Evolutionary conservation across 2,888 invertebrate genomes (phyloP).

Genomic region (Campaea margaritaria): DNA sequence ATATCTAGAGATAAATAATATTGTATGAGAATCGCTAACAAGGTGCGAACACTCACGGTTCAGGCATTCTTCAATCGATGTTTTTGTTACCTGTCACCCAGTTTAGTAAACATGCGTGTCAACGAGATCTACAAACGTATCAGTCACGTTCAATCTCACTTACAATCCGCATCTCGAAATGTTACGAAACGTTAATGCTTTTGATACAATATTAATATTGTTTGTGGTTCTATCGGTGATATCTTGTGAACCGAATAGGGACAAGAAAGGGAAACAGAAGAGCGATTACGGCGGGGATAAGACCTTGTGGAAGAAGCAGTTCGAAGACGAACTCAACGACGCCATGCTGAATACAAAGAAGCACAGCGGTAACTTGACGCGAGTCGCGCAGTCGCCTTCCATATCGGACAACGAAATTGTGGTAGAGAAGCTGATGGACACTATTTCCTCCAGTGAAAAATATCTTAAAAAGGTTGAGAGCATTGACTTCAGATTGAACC

Average conservation of each 20-base stretch:
- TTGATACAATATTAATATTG: constrained; percentile 41
- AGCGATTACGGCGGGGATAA: constrained; percentile 58
- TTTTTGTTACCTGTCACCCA: constrained; percentile 57
- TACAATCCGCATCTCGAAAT: constrained; percentile 58
- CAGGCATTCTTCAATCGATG: constrained; percentile 47
- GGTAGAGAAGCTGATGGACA: constrained; percentile 73
- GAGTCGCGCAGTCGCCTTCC: constrained; percentile 52
- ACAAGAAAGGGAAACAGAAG: constrained; percentile 58
- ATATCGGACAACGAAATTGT: constrained; percentile 67
- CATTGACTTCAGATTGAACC: constrained; percentile 74
- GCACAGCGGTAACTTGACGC: constrained; percentile 59
- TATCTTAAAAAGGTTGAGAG: constrained; percentile 79
- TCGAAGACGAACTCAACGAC: constrained; percentile 69
- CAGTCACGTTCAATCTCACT: constrained; percentile 56
- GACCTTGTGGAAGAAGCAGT: too few relatives aligned
- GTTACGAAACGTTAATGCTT: constrained; percentile 48
- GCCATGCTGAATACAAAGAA: constrained; percentile 64
- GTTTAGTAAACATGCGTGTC: constrained; percentile 60
- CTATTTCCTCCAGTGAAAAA: constrained; percentile 74
- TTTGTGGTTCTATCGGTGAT: constrained; percentile 47
- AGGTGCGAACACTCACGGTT: constrained; percentile 44
- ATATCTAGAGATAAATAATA: constrained; percentile 58
- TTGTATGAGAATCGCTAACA: constrained; percentile 54
- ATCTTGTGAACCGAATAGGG: constrained; percentile 48
- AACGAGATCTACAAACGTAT: constrained; percentile 11